Evolutionary conservation across 2,797 vertebrate species (phyloP).

Genomic region (Enteromius viviparus): DNA sequence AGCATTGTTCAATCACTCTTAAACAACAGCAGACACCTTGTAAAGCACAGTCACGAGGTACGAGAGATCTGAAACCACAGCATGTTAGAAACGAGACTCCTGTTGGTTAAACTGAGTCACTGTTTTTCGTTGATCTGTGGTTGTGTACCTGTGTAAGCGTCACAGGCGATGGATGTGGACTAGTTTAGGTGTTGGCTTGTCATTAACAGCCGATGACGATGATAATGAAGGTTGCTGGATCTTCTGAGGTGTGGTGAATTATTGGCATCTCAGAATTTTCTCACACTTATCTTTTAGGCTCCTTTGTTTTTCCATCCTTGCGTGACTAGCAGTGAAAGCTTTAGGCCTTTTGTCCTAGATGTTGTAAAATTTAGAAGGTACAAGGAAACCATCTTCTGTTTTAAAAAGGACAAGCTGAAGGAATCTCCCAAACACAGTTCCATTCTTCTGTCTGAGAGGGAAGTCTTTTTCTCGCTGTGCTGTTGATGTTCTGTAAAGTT

Average conservation of each 20-base stretch:
- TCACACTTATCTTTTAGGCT: background rate
- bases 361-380: constrained; percentile 3
- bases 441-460: too few species aligned
- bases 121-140: background rate
- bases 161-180: constrained; percentile 11
- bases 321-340: background rate
- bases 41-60: background rate
- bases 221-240: background rate
- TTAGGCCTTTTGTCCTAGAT: background rate
- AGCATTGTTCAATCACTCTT: background rate
- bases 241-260: background rate
- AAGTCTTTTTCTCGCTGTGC: too few species aligned
- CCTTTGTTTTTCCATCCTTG: constrained; percentile 1
- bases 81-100: constrained; percentile 1
- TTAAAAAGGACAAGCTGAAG: too few species aligned
- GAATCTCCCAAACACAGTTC: too few species aligned
- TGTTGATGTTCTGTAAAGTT: too few species aligned
- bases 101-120: constrained; percentile 12
- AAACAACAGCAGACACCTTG: background rate
- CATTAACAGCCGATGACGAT: background rate
- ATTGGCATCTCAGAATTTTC: background rate
- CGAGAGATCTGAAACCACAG: background rate
- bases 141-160: constrained; percentile 1
- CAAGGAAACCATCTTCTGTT: background rate
- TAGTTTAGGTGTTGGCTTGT: background rate